A percentile compares a stretch with the other conserved stretches of the same genome.
These are phyloP conservation scores for Trypoxylus dichotomus DNA, from an alignment of 1,140 invertebrate species.

Conservation along the genomic window DNA sequence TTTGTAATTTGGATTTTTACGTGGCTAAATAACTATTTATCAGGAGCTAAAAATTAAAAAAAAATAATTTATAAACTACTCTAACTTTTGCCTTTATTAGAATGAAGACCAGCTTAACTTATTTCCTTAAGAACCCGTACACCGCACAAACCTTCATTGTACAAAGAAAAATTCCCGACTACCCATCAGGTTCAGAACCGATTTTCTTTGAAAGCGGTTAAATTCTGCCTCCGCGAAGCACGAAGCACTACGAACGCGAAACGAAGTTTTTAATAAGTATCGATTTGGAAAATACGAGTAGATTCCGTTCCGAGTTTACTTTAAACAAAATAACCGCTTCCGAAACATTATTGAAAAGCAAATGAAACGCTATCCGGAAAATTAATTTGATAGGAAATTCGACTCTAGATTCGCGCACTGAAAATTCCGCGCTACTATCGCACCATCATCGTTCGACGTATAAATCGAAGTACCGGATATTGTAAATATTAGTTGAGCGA, in stretches of 20 bases:
- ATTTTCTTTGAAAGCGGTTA: not conserved
- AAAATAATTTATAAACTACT: no score
- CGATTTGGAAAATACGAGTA: not conserved
- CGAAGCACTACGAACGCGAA: not conserved
- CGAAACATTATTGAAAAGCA: conserved; percentile 3
- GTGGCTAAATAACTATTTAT: no score
- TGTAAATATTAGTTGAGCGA: not conserved
- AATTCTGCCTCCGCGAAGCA: not conserved
- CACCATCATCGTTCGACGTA: not conserved
- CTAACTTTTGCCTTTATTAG: no score
- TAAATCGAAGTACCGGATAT: no score
- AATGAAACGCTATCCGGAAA: not conserved
- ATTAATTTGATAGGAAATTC: not conserved
- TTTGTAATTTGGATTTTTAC: no score
- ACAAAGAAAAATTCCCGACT: not conserved
- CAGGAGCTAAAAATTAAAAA: no score
- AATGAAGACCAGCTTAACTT: no score
- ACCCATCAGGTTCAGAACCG: not conserved
- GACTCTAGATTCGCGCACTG: not conserved
- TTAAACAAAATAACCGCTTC: conserved; percentile 7
- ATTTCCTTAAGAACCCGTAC: not conserved
- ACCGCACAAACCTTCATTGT: not conserved
- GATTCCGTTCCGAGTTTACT: not conserved
- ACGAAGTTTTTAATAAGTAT: conserved; percentile 4
- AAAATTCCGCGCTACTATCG: not conserved